Conservation (phyloP, 2,113 vertebrate genomes). For the Melanerpes formicivorus region DNA sequence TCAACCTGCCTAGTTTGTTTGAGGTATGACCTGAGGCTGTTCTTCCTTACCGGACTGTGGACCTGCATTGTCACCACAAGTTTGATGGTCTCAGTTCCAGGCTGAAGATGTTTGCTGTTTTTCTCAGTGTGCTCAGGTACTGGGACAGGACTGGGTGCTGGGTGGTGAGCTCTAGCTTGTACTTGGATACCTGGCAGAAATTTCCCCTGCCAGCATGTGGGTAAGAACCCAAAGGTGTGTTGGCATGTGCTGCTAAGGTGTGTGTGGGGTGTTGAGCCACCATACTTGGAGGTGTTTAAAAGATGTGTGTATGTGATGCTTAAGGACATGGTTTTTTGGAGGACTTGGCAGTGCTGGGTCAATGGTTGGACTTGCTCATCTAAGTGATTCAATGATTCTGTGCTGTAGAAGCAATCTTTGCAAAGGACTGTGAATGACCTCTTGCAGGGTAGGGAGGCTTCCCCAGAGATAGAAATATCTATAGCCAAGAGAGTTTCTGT, state of each 20-base stretch:
- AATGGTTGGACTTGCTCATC: background rate
- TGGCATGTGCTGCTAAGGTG: background rate
- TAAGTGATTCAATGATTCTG: background rate
- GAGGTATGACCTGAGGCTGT: rapidly evolving
- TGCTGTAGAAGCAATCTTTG: background rate
- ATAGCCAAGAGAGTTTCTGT: background rate
- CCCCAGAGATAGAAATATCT: background rate
- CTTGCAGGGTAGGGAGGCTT: background rate
- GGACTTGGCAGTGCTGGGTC: background rate
- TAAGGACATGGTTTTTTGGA: background rate
- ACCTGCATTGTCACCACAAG: rapidly evolving
- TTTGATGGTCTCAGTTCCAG: background rate
- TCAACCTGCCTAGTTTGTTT: rapidly evolving
- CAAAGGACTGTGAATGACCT: background rate
- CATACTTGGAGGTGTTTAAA: background rate
- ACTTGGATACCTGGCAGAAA: background rate
- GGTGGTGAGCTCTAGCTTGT: background rate
- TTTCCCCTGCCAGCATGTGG: rapidly evolving
- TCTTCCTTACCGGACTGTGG: rapidly evolving
- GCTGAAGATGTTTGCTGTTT: background rate
- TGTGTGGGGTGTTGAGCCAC: background rate
- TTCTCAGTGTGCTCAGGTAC: background rate
- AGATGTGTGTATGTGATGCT: background rate
- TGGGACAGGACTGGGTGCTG: background rate
- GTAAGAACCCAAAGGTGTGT: background rate